phyloP scores from a whole-genome alignment of 1,140 invertebrate genomes.

The Drosophila baimaii region DNA sequence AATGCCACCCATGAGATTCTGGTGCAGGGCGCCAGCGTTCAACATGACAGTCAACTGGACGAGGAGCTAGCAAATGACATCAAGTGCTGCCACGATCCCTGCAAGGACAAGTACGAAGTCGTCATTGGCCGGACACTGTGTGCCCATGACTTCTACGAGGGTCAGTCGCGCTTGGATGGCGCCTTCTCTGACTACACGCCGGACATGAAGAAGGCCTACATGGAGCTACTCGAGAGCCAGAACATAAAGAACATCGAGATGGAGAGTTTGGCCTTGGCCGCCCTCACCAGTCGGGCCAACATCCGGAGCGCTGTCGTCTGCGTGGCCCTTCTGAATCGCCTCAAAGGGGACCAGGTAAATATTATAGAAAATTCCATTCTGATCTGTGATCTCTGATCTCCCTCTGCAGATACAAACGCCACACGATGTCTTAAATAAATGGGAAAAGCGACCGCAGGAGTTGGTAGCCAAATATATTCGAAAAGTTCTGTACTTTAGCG shows the following conservation, averaged over 20 bases:
- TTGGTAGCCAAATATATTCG: constrained; percentile 56
- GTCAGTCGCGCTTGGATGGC: constrained; percentile 92
- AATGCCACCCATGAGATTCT: constrained; percentile 87
- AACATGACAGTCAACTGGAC: constrained; percentile 90
- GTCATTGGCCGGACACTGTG: constrained; percentile 96
- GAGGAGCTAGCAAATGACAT: constrained; percentile 90
- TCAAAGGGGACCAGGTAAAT: constrained; percentile 93
- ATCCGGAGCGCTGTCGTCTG: constrained; percentile 95
- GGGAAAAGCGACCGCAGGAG: constrained; percentile 36
- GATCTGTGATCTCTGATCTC: not conserved
- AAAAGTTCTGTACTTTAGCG: constrained; percentile 25
- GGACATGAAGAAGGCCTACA: constrained; percentile 93
- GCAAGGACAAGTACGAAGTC: constrained; percentile 90
- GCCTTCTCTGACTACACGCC: constrained; percentile 97
- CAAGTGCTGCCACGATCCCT: constrained; percentile 81
- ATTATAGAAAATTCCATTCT: not conserved
- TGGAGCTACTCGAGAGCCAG: constrained; percentile 89
- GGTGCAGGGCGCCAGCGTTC: constrained; percentile 54
- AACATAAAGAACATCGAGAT: constrained; percentile 98
- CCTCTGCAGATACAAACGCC: constrained; percentile 31
- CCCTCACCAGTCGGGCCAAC: constrained; percentile 93
- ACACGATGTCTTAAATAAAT: constrained; percentile 4
- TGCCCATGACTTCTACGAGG: constrained; percentile 98
- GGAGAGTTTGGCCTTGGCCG: constrained; percentile 94
- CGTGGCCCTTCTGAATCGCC: constrained; percentile 94